Evolutionary conservation across 2,888 invertebrate genomes (phyloP).

Genomic region (Dascillus cervinus): DNA sequence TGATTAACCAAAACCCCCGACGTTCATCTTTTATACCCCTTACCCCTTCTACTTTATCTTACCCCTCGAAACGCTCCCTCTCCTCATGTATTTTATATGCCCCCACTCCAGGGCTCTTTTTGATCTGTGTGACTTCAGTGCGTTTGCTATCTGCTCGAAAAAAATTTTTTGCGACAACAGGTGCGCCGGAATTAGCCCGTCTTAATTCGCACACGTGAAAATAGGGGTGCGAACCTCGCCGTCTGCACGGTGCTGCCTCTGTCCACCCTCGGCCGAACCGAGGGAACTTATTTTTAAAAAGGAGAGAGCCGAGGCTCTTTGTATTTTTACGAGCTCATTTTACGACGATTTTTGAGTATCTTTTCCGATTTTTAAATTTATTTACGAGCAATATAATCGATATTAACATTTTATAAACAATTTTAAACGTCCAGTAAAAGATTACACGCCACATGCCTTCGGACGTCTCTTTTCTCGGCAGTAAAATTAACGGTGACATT

Average conservation of each 20-base stretch:
- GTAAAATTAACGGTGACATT: conserved; percentile 15
- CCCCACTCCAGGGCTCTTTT: conserved; percentile 17
- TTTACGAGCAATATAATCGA: conserved; percentile 14
- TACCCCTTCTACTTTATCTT: conserved; percentile 25
- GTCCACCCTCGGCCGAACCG: conserved; percentile 9
- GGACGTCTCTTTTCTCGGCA: background rate
- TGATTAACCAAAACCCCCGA: conserved; percentile 24
- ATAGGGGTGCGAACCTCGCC: too few relatives aligned
- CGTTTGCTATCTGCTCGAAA: conserved; percentile 8
- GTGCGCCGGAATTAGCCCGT: too few relatives aligned
- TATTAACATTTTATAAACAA: conserved; percentile 14
- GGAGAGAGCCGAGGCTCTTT: too few relatives aligned
- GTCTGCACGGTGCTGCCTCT: conserved; percentile 16
- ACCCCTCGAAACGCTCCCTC: conserved; percentile 17
- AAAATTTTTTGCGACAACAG: background rate
- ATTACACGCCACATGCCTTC: background rate
- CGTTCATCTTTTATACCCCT: conserved; percentile 27
- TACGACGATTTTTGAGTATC: conserved; percentile 12
- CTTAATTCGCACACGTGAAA: too few relatives aligned
- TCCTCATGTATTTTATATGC: conserved; percentile 16
- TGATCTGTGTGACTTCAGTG: conserved; percentile 16
- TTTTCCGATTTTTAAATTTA: conserved; percentile 10
- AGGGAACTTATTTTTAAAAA: too few relatives aligned
- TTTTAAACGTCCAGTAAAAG: conserved; percentile 10
- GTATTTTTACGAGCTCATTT: conserved; percentile 11